Evolutionary conservation across 2,888 invertebrate species (phyloP), one percentile per base, ranked within the genome.

Genomic region (Hemicrepidius hirtus): DNA sequence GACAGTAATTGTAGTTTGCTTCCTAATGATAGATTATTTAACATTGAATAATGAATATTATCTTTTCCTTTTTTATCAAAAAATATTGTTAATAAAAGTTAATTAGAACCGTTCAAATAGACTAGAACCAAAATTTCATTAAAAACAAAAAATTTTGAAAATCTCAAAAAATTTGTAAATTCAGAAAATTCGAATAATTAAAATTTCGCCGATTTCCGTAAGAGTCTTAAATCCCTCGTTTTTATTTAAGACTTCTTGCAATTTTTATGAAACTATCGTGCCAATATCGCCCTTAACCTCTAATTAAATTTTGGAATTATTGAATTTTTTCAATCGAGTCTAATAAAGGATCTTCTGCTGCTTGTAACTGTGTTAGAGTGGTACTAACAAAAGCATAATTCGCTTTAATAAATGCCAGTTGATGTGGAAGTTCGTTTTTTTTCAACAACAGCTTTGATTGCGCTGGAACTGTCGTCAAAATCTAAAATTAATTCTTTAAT

Each of bases 351-450:
- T n/a, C n/a, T n/a, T 7, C 6, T 6, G 35, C 13, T 18, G 5
- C 13, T 57, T 57, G 32, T 5, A 57, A 16, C 5, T 53, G 12
- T 6, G 13, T 35, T 12, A 57, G 35, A 16, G 55, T 57, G 1
- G 20, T 12, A 57, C 57, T 57, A 18, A 18, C 57, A 10, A 53
- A 53, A 9, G 1, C 18, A 37, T 57, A 57, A 57, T 37, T 37
- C 18, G 12, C 18, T 57, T 57, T 57, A 37, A 57, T 57, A 57
- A 57, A 57, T 57, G 57, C 37, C 18, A 37, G 20, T 37, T 57
- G 18, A 20, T 12, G 18, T 5, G 20, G 20, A 2, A 35, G 20
- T 57, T 35, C 57, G 1, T 5, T 2, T 10, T 57, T 57, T 57
- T 10, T 57, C 0, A 37, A 20, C 12, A 57, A 16, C 37, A 6